Conservation (phyloP, 2,113 vertebrate genomes). For the Thamnophis sirtalis region DNA sequence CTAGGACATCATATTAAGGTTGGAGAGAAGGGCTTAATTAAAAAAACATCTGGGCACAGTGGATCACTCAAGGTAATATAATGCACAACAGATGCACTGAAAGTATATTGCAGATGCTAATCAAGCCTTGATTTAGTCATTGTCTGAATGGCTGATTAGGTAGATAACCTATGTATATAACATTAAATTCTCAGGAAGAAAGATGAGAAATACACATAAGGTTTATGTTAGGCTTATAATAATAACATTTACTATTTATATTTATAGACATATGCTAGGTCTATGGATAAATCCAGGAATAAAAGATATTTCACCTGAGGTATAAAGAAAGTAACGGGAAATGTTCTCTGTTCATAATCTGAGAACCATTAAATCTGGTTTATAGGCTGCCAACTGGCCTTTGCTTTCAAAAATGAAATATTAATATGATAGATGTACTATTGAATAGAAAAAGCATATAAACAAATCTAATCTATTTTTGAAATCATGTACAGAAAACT, state of each 20-base stretch:
- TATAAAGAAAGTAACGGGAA: background rate
- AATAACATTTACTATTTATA: background rate
- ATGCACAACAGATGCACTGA: background rate
- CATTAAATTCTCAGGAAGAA: background rate
- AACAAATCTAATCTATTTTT: background rate
- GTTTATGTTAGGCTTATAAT: background rate
- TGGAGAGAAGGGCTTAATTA: background rate
- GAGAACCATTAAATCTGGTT: background rate
- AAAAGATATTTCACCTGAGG: background rate
- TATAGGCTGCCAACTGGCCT: background rate
- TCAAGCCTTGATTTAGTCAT: background rate
- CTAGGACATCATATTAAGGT: background rate
- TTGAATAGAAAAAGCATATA: background rate
- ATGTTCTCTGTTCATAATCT: background rate
- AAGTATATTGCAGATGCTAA: background rate
- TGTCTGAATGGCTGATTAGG: background rate
- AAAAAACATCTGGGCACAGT: background rate
- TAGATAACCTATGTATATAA: background rate
- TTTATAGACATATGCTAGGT: background rate
- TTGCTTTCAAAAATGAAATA: constrained; percentile 7
- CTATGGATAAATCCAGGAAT: background rate
- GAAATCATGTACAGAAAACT: constrained; percentile 31
- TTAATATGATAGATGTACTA: rapidly evolving
- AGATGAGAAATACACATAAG: background rate
- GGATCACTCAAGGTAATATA: background rate